These are phyloP conservation scores for Tenthredo scrophulariae DNA, from an alignment of 2,888 invertebrate genomes.

Conservation along the genomic window DNA sequence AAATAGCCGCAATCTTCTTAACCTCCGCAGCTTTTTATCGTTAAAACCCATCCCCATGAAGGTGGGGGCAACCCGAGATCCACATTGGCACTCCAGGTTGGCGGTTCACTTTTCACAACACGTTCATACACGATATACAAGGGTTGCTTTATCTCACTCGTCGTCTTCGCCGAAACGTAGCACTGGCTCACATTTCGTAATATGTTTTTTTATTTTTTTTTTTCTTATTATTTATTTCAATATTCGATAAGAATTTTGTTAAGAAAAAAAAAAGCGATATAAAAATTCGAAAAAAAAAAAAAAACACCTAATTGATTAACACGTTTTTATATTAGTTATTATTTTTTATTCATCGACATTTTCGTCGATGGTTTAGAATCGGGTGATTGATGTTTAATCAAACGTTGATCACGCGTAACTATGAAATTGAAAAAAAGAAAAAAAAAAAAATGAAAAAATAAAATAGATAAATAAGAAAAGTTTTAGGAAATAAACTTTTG, in stretches of 20 bases:
- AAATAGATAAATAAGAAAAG: constrained; percentile 32
- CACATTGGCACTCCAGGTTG: constrained; percentile 77
- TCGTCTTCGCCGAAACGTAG: not conserved
- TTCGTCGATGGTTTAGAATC: not conserved
- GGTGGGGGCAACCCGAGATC: constrained; percentile 76
- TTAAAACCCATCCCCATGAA: constrained; percentile 79
- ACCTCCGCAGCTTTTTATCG: constrained; percentile 80
- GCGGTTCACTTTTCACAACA: constrained; percentile 53
- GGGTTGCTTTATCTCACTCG: not conserved
- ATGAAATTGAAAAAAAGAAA: not conserved
- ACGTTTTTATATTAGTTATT: not conserved
- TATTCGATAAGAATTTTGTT: not conserved
- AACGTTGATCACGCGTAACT: not conserved
- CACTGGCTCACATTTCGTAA: not conserved
- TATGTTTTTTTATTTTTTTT: not conserved
- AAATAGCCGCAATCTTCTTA: constrained; percentile 81
- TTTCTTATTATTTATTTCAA: not conserved
- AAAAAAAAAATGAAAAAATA: not conserved
- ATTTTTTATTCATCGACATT: not conserved
- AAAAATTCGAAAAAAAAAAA: not conserved
- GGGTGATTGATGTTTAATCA: not conserved
- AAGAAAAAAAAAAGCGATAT: not conserved
- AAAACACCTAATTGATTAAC: not conserved
- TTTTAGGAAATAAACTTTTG: not conserved
- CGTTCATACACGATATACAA: not conserved